Conservation (phyloP, 37 sponge, comb jelly and placozoan species). For the Bolinopsis microptera region DNA sequence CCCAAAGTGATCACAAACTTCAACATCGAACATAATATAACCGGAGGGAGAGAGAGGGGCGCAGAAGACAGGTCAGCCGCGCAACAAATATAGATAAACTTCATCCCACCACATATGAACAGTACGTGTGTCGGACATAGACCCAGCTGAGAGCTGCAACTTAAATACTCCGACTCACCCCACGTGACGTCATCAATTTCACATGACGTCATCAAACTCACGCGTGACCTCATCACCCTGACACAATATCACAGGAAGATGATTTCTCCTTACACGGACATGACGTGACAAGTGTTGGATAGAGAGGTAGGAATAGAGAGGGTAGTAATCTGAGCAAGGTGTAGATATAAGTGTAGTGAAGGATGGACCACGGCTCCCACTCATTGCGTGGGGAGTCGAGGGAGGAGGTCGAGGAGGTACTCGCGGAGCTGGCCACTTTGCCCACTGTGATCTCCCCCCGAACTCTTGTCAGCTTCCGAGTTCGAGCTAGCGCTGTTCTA, state of each 20-base stretch:
- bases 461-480: neutral
- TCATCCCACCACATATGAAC: neutral
- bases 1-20: neutral
- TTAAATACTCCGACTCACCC: neutral
- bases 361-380: neutral
- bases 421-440: slow-evolving; percentile 46
- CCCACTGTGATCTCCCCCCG: neutral
- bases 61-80: neutral
- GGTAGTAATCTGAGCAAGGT: neutral
- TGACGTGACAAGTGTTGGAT: neutral
- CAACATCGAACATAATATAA: neutral
- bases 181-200: neutral
- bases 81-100: neutral
- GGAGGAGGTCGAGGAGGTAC: slow-evolving; percentile 52
- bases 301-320: neutral
- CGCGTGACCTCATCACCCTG: neutral
- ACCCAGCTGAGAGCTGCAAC: neutral
- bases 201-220: neutral
- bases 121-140: neutral
- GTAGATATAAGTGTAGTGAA: neutral
- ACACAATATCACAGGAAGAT: neutral
- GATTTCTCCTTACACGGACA: neutral
- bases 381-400: slow-evolving; percentile 56
- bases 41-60: neutral
- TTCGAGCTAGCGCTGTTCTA: slow-evolving; percentile 26